Evolutionary conservation across 1,140 invertebrate species (phyloP).

Genomic region (Drosophila chauvacae): DNA sequence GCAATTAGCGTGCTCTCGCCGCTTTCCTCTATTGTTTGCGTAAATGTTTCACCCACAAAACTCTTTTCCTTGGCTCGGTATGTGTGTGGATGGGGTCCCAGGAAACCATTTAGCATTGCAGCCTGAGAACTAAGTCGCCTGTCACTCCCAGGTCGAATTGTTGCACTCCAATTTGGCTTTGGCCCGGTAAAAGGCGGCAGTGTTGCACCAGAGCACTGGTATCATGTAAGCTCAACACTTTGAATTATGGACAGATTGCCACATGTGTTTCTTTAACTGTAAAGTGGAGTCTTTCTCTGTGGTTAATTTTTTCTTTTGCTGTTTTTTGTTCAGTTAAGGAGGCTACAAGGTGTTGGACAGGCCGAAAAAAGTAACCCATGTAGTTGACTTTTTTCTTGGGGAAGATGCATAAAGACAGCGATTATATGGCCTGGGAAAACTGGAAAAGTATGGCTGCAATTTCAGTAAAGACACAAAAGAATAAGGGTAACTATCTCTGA

Average conservation of each 20-base stretch:
- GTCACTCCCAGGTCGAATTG: slow-evolving; percentile 64
- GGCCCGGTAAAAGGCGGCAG: slow-evolving; percentile 71
- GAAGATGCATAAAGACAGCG: slow-evolving; percentile 24
- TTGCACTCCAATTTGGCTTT: slow-evolving; percentile 56
- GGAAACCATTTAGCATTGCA: slow-evolving; percentile 77
- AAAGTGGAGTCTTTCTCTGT: slow-evolving; percentile 24
- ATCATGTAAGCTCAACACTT: slow-evolving; percentile 43
- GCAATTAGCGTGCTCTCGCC: slow-evolving; percentile 46
- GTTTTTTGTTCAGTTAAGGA: background rate
- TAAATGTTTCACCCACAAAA: slow-evolving; percentile 65
- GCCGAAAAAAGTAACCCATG: slow-evolving; percentile 15
- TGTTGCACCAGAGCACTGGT: slow-evolving; percentile 27
- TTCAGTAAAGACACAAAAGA: background rate
- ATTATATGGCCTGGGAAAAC: slow-evolving; percentile 23
- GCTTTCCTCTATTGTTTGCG: slow-evolving; percentile 73
- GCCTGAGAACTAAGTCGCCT: slow-evolving; percentile 78
- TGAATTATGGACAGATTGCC: slow-evolving; percentile 79
- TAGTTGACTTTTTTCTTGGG: slow-evolving; percentile 32
- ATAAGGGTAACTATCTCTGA: background rate
- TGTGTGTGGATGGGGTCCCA: slow-evolving; percentile 35
- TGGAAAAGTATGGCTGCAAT: background rate
- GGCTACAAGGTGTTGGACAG: slow-evolving; percentile 24
- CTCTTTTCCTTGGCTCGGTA: background rate
- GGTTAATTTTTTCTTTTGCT: background rate
- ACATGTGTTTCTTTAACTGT: slow-evolving; percentile 55